Percentiles rank a stretch among this genome's conserved stretches.
phyloP scores from a whole-genome alignment of 2,888 invertebrate species.

The Pollenia griseotomentosa region DNA sequence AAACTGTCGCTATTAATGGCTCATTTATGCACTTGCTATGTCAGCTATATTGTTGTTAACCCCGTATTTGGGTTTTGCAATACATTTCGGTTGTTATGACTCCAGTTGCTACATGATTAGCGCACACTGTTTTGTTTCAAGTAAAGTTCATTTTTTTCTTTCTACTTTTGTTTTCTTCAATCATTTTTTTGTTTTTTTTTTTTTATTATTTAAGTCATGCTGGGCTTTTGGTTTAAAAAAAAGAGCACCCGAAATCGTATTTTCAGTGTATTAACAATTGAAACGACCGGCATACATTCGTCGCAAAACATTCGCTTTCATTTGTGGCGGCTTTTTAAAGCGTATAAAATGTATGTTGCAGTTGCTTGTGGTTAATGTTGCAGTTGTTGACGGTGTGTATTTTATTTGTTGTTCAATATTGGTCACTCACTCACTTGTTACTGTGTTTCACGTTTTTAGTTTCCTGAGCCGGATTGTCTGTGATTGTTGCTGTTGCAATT shows the following conservation, averaged over 20 bases:
- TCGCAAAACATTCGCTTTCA: conserved; percentile 69
- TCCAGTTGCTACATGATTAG: conserved; percentile 57
- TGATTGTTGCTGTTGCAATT: conserved; percentile 30
- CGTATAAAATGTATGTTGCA: conserved; percentile 4
- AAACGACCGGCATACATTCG: conserved; percentile 45
- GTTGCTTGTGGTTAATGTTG: conserved; percentile 38
- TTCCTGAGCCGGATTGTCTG: conserved; percentile 60
- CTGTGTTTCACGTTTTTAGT: conserved; percentile 47
- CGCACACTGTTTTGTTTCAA: conserved; percentile 47
- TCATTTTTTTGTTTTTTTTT: conserved; percentile 18
- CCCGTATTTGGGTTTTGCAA: conserved; percentile 25
- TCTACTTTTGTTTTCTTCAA: neutral
- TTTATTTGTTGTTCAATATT: conserved; percentile 43
- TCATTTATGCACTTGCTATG: conserved; percentile 60
- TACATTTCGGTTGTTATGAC: conserved; percentile 32
- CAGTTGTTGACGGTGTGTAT: conserved; percentile 19
- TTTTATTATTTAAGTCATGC: conserved; percentile 62
- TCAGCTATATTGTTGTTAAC: conserved; percentile 47
- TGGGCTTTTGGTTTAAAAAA: conserved; percentile 55
- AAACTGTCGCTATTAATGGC: conserved; percentile 21
- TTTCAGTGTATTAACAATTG: conserved; percentile 44
- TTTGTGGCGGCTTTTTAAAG: conserved; percentile 59
- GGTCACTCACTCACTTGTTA: conserved; percentile 63
- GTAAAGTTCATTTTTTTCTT: conserved; percentile 31
- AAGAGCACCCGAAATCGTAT: conserved; percentile 39